A percentile compares a stretch with the other conserved stretches of the same genome.
phyloP scores from a whole-genome alignment of 2,797 vertebrate species.

The Hydrocynus forskahlii region DNA sequence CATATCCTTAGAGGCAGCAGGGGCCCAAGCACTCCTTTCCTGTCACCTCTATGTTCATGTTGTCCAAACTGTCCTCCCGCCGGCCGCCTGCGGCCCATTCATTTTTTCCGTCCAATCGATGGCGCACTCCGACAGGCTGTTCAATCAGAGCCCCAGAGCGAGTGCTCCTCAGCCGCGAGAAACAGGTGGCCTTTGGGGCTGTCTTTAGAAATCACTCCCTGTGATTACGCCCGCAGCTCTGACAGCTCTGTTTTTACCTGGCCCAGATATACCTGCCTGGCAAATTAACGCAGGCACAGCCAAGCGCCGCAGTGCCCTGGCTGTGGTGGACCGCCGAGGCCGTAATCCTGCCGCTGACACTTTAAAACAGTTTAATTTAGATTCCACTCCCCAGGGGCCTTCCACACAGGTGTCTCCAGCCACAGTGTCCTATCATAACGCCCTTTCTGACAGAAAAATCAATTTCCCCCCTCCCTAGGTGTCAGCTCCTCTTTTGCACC shows the following conservation, averaged over 20 bases:
- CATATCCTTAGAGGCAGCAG: constrained; percentile 34
- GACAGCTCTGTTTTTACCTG: constrained; percentile 55
- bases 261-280: constrained; percentile 52
- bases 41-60: constrained; percentile 52
- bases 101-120: constrained; percentile 57
- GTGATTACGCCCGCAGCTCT: constrained; percentile 44
- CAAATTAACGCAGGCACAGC: constrained; percentile 54
- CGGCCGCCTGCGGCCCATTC: constrained; percentile 29
- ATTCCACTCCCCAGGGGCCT: constrained; percentile 60
- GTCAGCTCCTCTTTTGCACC: constrained; percentile 55
- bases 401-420: constrained; percentile 75
- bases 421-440: constrained; percentile 77
- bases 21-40: constrained; percentile 39
- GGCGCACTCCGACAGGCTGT: constrained; percentile 53
- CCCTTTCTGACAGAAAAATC: constrained; percentile 80
- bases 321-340: constrained; percentile 26
- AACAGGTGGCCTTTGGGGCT: constrained; percentile 57
- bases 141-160: constrained; percentile 56
- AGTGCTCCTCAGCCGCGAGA: constrained; percentile 33
- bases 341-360: constrained; percentile 67
- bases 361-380: constrained; percentile 78
- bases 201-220: constrained; percentile 56
- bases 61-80: constrained; percentile 57
- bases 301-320: constrained; percentile 41
- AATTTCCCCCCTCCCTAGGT: constrained; percentile 72